Evolutionary conservation across 2,888 invertebrate genomes (phyloP).

Genomic region (Drosophila tripunctata): DNA sequence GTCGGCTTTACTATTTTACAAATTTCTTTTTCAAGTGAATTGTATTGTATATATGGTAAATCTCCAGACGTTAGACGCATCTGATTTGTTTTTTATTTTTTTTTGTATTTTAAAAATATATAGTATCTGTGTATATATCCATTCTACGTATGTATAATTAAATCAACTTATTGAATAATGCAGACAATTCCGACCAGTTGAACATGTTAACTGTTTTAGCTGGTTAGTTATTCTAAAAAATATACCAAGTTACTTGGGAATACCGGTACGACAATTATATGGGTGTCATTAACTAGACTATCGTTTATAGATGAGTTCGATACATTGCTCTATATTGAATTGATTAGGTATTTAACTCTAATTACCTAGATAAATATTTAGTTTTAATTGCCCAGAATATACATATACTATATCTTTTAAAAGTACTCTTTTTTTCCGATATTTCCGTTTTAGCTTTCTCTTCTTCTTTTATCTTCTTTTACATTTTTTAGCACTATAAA

Average conservation of each 20-base stretch:
- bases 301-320: background rate
- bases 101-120: too few relatives aligned
- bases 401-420: too few relatives aligned
- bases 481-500: too few relatives aligned
- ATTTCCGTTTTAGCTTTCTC: too few relatives aligned
- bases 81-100: background rate
- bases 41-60: slow-evolving; percentile 26
- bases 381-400: too few relatives aligned
- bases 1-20: background rate
- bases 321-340: background rate
- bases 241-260: background rate
- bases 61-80: background rate
- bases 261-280: background rate
- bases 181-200: slow-evolving; percentile 15
- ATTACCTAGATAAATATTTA: background rate
- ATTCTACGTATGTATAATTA: slow-evolving; percentile 12
- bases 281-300: background rate
- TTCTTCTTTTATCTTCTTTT: too few relatives aligned
- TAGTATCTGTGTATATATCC: background rate
- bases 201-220: slow-evolving; percentile 23
- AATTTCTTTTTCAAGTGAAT: background rate
- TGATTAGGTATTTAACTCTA: too few relatives aligned
- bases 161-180: slow-evolving; percentile 13
- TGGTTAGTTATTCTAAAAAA: background rate
- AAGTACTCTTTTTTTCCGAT: too few relatives aligned